Base-by-base conservation (phyloP, 1,140 invertebrate genomes). In the Wiebesia pumilae region DNA sequence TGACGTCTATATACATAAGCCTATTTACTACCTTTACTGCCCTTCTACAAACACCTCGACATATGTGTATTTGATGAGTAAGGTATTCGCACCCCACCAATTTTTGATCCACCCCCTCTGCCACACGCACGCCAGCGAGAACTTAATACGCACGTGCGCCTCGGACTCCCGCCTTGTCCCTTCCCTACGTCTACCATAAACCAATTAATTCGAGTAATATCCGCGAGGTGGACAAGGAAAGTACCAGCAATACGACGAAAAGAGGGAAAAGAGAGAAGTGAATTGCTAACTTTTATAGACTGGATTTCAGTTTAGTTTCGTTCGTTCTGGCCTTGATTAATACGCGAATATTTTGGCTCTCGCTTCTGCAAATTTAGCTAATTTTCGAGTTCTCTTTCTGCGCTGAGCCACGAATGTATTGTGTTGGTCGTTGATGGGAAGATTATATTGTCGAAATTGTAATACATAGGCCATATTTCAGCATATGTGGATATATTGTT, bases 111-210 rank as follows among this genome's bases (percentile, higher is more conserved):
- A 80, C 71, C 43, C 88, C 79, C 85, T 84, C 86, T 81, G 79
- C 10, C 27, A 40, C 7, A 27, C 84, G 80, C 84, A 86, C 84
- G 85, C 85, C 80, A 24, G 47, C 73, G 33, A 58, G 27, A 30
- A 1, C 40, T 14, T 80, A 54, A 62, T 83, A 77, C 86, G 82
- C 88, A 77, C 85, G 85, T 83, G 85, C 85, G 73, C 84, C n/a
- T 40, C 33, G 35, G 0, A 24, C 67, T 62, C 24, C 58, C 81
- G 27, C 69, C n/a, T 35, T 51, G 9, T 24, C 24, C 71, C 71
- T n/a, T 27, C 71, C 38, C 24, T 19, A 27, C 21, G 24, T 6
- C 6, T 0, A 27, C 71, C 38, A 12, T 85, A 81, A 81, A 47
- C 79, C 84, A 81, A 85, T 85, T 85, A 85, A 85, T 85, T 75